Percentiles rank a stretch among this genome's conserved stretches.
Conservation (phyloP, 2,113 vertebrate genomes). For the Burhinus bistriatus region DNA sequence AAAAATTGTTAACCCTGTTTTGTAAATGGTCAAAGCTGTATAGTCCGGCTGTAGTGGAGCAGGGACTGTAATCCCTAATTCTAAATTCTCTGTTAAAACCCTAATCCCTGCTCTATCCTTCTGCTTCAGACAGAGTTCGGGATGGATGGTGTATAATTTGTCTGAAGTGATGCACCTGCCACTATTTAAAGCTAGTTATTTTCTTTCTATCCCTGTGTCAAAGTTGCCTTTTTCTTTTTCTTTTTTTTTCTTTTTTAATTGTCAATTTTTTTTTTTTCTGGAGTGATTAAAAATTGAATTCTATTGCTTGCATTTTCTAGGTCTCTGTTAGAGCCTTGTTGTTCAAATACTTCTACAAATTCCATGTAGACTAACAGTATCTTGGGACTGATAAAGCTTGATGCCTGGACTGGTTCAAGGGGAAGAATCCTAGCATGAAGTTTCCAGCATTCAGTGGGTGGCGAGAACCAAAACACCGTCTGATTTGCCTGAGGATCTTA, state of each 20-base stretch:
- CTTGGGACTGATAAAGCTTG: background rate
- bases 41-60: background rate
- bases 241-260: background rate
- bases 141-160: background rate
- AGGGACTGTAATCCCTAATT: background rate
- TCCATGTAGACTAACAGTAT: background rate
- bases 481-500: background rate
- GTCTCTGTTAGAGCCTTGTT: background rate
- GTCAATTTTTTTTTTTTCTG: background rate
- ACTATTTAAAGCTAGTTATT: background rate
- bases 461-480: background rate
- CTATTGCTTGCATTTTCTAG: background rate
- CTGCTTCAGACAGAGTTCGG: background rate
- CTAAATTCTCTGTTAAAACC: constrained; percentile 29
- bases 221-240: background rate
- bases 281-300: background rate
- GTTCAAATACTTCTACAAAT: background rate
- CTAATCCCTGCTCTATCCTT: constrained; percentile 17
- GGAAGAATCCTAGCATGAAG: background rate
- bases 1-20: background rate
- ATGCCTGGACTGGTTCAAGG: background rate
- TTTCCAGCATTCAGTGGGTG: background rate
- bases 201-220: background rate
- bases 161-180: background rate
- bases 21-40: background rate